Evolutionary conservation across 2,888 invertebrate species (phyloP).

Genomic region (Hypselothyrea guttata): DNA sequence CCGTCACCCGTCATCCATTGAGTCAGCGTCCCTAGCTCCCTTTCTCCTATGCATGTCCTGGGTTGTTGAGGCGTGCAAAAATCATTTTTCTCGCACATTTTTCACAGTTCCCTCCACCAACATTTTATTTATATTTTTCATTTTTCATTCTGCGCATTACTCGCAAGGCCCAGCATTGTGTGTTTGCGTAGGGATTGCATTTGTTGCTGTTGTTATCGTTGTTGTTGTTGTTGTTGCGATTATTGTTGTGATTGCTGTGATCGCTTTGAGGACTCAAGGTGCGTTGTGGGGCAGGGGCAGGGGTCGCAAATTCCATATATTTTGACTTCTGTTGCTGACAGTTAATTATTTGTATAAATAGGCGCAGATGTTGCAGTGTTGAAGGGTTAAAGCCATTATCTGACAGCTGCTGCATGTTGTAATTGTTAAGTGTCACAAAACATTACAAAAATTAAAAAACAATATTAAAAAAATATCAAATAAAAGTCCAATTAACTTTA

Average conservation of each 20-base stretch:
- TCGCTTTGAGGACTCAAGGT: conserved; percentile 48
- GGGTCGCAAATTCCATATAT: conserved; percentile 33
- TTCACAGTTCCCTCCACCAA: conserved; percentile 44
- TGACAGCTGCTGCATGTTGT: conserved; percentile 32
- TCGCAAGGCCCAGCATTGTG: conserved; percentile 49
- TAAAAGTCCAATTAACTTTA: no score
- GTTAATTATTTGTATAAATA: conserved; percentile 72
- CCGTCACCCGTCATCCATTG: no score
- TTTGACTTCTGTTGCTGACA: conserved; percentile 62
- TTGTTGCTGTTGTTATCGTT: conserved; percentile 10
- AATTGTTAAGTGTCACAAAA: background rate
- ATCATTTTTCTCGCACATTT: conserved; percentile 71
- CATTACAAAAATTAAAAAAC: no score
- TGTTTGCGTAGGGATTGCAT: conserved; percentile 32
- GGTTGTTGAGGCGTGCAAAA: conserved; percentile 70
- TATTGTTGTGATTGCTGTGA: conserved; percentile 23
- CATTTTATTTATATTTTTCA: conserved; percentile 63
- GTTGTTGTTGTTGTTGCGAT: conserved; percentile 8
- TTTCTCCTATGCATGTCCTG: conserved; percentile 41
- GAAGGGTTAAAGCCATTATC: conserved; percentile 52
- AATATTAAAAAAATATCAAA: no score
- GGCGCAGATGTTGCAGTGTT: conserved; percentile 54
- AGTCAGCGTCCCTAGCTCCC: background rate
- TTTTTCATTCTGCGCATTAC: conserved; percentile 62
- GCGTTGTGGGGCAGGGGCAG: conserved; percentile 8